Evolutionary conservation across 92 coral and sea anemone genomes (phyloP), one percentile per base, ranked within the genome.

Genomic region (Epizoanthus illoricatus): DNA sequence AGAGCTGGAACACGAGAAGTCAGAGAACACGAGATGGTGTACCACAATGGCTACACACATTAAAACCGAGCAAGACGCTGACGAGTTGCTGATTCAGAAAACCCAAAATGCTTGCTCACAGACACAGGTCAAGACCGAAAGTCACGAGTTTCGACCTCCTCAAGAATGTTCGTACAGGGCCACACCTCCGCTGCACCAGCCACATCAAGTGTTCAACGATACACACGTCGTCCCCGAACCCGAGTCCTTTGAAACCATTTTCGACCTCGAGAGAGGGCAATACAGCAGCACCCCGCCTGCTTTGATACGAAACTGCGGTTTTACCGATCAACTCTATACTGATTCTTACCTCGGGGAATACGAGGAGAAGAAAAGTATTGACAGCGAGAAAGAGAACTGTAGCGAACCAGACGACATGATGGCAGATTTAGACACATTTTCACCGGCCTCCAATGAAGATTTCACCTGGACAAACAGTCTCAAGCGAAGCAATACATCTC

Each of bases 51-150:
- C 79, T 19, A 71, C 56, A 52, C 56, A 19, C 15, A 43, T 62
- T 10, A 74, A 73, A 52, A 4, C 81, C 5, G 79, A 72, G 47
- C 71, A 61, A 58, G 72, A 74, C 17, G 82, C 73, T 0, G 87
- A 73, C 57, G 72, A 84, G 43, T 5, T 84, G 87, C 87, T 84
- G 39, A 84, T 84, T 69, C 87, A 73, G 73, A 82, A 76, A 47
- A 49, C 87, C 15, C 83, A 84, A 54, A 76, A 76, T 43, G 71
- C 76, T 7, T 68, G 74, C 11, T 28, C 65, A 23, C 70, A 65
- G 40, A 17, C 70, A 4, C 81, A 76, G 47, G 41, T 78, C 4
- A 78, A 78, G 71, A 21, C 33, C 13, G 82, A 78, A 17, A 63
- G 65, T 15, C 13, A 18, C 8, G 71, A 78, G 28, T 78, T 62